Conservation (phyloP, 2,888 invertebrate genomes). For the Mesorhabditis spiculigera region DNA sequence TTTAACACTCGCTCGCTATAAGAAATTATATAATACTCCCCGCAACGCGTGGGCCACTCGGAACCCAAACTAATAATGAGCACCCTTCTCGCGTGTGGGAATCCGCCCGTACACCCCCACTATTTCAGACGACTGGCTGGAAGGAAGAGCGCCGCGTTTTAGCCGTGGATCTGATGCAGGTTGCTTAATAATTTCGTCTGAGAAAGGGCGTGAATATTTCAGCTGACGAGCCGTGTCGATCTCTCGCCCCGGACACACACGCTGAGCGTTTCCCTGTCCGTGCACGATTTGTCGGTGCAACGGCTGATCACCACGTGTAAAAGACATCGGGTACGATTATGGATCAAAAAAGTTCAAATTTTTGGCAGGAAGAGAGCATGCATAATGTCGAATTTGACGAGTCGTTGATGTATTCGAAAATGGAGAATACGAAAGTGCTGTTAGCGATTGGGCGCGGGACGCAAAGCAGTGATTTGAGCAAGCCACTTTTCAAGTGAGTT, state of each 20-base stretch:
- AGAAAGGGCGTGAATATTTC: too few species aligned
- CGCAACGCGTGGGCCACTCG: not conserved
- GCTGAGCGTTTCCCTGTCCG: slow-evolving; percentile 41
- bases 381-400: slow-evolving; percentile 11
- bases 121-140: slow-evolving; percentile 16
- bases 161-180: slow-evolving; percentile 45
- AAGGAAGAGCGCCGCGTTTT: slow-evolving; percentile 40
- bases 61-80: not conserved
- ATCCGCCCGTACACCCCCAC: not conserved
- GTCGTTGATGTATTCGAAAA: slow-evolving; percentile 27
- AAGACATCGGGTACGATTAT: not conserved
- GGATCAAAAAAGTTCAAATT: not conserved
- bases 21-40: too few species aligned
- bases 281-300: slow-evolving; percentile 52
- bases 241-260: slow-evolving; percentile 53
- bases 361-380: not conserved
- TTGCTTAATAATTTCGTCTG: slow-evolving; percentile 10
- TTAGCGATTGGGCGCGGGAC: slow-evolving; percentile 31
- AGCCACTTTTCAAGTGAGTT: slow-evolving; percentile 4
- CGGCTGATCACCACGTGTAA: slow-evolving; percentile 24
- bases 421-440: slow-evolving; percentile 34
- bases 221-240: slow-evolving; percentile 33
- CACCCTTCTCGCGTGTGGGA: not conserved
- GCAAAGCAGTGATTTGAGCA: slow-evolving; percentile 1
- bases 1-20: too few species aligned